Percentiles rank a stretch among this genome's conserved stretches.
Conservation (phyloP, 1,140 invertebrate genomes). For the Homarus americanus region DNA sequence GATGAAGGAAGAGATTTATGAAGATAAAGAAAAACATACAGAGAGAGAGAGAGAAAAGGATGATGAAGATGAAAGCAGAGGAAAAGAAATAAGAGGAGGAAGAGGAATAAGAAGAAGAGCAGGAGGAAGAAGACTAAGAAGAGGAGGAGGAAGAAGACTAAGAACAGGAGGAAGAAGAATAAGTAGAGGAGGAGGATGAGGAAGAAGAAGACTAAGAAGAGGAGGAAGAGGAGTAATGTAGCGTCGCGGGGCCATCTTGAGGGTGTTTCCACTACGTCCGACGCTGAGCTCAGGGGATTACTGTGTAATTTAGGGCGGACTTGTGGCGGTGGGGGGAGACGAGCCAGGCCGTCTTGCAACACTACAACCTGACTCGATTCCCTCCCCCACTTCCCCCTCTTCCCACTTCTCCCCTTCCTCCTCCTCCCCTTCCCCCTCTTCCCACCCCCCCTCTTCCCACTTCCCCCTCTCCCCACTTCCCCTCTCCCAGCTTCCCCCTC, state of each 20-base stretch:
- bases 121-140: neutral
- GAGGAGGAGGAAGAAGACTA: neutral
- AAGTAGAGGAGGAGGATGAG: neutral
- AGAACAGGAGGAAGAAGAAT: neutral
- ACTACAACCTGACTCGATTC: too few species aligned
- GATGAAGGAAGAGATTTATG: neutral
- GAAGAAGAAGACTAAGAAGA: neutral
- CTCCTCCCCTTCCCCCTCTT: neutral
- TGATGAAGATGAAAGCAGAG: neutral
- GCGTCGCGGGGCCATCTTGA: neutral
- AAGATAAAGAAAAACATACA: too few species aligned
- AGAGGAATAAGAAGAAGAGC: neutral
- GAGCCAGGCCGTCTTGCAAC: too few species aligned
- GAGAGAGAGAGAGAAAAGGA: too few species aligned
- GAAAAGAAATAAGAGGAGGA: too few species aligned
- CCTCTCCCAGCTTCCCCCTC: too few species aligned
- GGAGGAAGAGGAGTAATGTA: neutral
- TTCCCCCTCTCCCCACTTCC: neutral
- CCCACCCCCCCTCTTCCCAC: neutral
- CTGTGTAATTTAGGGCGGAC: slow-evolving; percentile 14
- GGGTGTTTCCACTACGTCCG: neutral
- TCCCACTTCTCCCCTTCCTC: neutral
- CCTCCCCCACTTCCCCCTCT: neutral
- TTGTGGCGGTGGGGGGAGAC: neutral
- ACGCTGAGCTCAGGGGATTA: slow-evolving; percentile 12